Conservation (phyloP, 2,888 invertebrate genomes). For the Deilephila porcellus region DNA sequence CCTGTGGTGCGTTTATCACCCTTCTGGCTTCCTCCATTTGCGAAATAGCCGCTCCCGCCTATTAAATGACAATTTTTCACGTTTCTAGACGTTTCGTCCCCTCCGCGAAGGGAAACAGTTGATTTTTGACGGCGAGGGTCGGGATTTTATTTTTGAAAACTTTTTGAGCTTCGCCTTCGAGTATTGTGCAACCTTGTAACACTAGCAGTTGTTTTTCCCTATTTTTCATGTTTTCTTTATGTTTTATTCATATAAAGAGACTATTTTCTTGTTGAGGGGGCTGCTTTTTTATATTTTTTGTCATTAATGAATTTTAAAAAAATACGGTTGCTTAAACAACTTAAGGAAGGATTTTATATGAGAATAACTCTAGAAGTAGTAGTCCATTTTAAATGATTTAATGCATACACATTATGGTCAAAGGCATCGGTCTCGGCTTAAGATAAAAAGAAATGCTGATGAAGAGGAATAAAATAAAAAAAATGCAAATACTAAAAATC, state of each 20-base stretch:
- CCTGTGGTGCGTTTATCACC: conserved; percentile 62
- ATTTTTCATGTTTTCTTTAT: not conserved
- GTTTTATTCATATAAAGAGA: conserved; percentile 2
- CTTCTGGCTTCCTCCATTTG: conserved; percentile 59
- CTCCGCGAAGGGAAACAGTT: conserved; percentile 49
- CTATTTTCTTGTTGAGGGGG: not conserved
- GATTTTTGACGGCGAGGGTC: conserved; percentile 54
- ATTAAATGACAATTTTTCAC: conserved; percentile 83
- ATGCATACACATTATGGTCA: too few species aligned
- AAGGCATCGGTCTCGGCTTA: too few species aligned
- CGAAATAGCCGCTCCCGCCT: conserved; percentile 69
- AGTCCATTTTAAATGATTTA: too few species aligned
- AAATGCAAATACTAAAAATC: too few species aligned
- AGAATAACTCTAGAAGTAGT: not conserved
- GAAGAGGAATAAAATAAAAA: too few species aligned
- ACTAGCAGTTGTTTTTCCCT: not conserved
- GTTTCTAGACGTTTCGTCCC: conserved; percentile 40
- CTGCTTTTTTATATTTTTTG: not conserved
- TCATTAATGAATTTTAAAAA: not conserved
- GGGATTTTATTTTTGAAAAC: conserved; percentile 43
- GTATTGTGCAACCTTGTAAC: conserved; percentile 18
- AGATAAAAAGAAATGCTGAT: too few species aligned
- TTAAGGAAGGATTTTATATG: not conserved
- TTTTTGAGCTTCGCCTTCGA: conserved; percentile 31
- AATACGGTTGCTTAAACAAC: not conserved